A percentile compares a stretch with the other conserved stretches of the same genome.
Evolutionary conservation across 2,888 invertebrate genomes (phyloP).

Genomic region (Crocallis elinguaria): DNA sequence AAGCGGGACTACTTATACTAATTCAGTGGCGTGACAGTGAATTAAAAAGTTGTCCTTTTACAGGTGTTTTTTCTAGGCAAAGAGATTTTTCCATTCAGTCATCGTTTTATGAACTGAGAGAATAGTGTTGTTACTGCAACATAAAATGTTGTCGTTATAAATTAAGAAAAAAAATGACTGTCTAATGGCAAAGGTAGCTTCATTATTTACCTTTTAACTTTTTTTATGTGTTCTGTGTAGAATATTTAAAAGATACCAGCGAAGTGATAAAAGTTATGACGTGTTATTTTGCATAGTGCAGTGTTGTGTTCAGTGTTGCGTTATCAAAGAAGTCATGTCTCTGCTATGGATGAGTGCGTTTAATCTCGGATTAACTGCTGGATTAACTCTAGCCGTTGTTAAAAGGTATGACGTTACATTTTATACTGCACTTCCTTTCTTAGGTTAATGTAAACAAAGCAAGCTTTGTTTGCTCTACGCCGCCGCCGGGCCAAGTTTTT

Average conservation of each 20-base stretch:
- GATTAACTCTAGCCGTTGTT: slow-evolving; percentile 86
- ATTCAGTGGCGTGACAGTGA: not conserved
- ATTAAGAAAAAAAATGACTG: not conserved
- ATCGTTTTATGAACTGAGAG: not conserved
- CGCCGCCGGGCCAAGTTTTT: slow-evolving; percentile 10
- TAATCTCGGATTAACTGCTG: slow-evolving; percentile 86
- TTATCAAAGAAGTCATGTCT: slow-evolving; percentile 75
- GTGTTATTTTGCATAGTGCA: slow-evolving; percentile 10
- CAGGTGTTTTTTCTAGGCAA: not conserved
- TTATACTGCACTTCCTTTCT: slow-evolving; percentile 16
- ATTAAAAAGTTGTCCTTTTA: not conserved
- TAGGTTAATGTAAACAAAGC: slow-evolving; percentile 16
- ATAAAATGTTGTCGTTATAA: not conserved
- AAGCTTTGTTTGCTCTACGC: slow-evolving; percentile 25
- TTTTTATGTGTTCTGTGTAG: not conserved
- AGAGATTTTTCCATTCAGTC: not conserved
- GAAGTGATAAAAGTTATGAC: slow-evolving; percentile 13
- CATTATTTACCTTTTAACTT: not conserved
- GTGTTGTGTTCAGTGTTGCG: slow-evolving; percentile 43
- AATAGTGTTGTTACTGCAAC: not conserved
- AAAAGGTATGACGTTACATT: slow-evolving; percentile 76
- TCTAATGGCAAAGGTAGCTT: not conserved
- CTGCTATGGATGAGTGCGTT: slow-evolving; percentile 87
- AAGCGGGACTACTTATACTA: not conserved
- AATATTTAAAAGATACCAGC: not conserved